These are phyloP conservation scores for Prosapia bicincta DNA, from an alignment of 2,888 invertebrate genomes.

Conservation along the genomic window DNA sequence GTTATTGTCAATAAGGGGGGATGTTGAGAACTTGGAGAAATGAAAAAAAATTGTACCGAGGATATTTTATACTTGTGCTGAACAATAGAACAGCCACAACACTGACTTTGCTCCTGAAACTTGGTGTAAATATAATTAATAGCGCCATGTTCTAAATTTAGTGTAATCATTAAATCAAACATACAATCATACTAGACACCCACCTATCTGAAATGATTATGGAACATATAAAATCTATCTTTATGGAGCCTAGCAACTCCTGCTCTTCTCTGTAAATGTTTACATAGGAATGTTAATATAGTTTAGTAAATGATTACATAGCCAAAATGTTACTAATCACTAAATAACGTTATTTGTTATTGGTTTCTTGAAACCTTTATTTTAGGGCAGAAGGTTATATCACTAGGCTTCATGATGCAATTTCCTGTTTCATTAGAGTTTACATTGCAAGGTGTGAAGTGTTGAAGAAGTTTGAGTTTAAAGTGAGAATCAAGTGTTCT, in stretches of 20 bases:
- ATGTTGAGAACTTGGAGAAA: conserved; percentile 10
- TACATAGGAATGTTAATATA: no score
- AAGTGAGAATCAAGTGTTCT: not conserved
- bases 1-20: conserved; percentile 37
- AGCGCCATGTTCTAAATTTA: no score
- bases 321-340: not conserved
- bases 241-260: not conserved
- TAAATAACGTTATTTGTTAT: conserved; percentile 8
- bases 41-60: not conserved
- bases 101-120: not conserved
- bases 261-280: conserved; percentile 5
- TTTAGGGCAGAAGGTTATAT: not conserved
- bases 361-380: not conserved
- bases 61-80: conserved; percentile 4
- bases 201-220: not conserved
- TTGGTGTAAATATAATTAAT: conserved; percentile 1
- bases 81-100: conserved; percentile 2
- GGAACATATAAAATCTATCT: not conserved
- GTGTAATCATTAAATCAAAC: not conserved
- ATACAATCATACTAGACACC: conserved; percentile 5
- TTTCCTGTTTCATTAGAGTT: not conserved
- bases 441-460: conserved; percentile 3
- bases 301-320: no score
- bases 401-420: conserved; percentile 3
- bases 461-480: not conserved